Conservation (phyloP, 35 echinoderm and acorn worm species). For the Apostichopus parvimensis region DNA sequence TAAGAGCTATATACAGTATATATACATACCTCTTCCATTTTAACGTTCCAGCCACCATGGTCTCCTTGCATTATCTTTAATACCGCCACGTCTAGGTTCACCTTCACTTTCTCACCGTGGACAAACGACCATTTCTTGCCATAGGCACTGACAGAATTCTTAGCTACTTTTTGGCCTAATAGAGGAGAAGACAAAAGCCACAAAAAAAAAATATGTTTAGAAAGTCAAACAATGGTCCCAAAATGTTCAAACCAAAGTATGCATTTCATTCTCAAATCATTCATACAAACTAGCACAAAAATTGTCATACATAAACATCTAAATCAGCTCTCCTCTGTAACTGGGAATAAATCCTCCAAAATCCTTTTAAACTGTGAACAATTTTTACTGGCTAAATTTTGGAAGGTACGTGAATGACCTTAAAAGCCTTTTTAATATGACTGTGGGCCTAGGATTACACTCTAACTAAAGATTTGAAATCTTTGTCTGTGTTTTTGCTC, state of each 20-base stretch:
- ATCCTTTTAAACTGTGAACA: too few species aligned
- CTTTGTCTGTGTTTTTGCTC: too few species aligned
- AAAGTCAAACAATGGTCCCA: not conserved
- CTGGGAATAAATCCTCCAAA: too few species aligned
- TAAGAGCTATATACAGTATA: not conserved
- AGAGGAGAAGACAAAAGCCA: not conserved
- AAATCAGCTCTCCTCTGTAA: too few species aligned
- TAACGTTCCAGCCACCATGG: slow-evolving; percentile 98
- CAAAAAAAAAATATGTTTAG: not conserved
- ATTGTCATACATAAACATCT: too few species aligned
- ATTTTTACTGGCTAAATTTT: too few species aligned
- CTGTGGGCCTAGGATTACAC: too few species aligned
- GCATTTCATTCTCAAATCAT: not conserved
- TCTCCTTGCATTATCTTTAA: slow-evolving; percentile 95
- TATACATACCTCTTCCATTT: slow-evolving; percentile 96
- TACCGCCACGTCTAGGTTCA: slow-evolving; percentile 72
- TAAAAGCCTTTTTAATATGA: too few species aligned
- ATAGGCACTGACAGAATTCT: slow-evolving; percentile 11
- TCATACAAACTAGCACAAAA: too few species aligned
- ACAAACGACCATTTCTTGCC: slow-evolving; percentile 76
- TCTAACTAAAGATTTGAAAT: too few species aligned
- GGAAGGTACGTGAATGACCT: too few species aligned
- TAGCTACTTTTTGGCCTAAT: slow-evolving; percentile 53
- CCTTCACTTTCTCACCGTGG: slow-evolving; percentile 96
- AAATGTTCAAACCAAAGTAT: not conserved